A percentile compares a stretch with the other conserved stretches of the same genome.
phyloP scores from a whole-genome alignment of 2,797 vertebrate species.

The Gadopsis marmoratus region DNA sequence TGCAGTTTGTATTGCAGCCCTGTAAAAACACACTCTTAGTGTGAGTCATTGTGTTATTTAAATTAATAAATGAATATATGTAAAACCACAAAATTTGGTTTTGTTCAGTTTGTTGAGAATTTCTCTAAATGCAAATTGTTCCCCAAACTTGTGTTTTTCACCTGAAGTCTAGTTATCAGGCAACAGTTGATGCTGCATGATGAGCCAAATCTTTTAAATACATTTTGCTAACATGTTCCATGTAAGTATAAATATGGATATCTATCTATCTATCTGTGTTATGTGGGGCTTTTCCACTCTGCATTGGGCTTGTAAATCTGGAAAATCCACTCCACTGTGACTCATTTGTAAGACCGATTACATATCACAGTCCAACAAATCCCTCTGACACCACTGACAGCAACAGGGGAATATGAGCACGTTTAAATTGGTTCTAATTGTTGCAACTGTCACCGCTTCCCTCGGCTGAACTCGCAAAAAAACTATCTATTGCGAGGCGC shows the following conservation, averaged over 20 bases:
- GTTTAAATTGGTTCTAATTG: conserved; percentile 21
- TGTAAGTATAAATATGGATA: neutral
- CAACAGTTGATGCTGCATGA: too few relatives aligned
- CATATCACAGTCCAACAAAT: conserved; percentile 17
- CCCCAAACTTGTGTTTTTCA: neutral
- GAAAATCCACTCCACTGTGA: conserved; percentile 10
- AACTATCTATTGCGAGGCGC: conserved; percentile 18
- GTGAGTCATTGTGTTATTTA: neutral
- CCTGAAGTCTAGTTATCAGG: neutral
- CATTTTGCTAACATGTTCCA: neutral
- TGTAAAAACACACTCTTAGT: neutral
- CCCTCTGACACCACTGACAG: neutral
- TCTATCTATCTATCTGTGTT: conserved; percentile 42
- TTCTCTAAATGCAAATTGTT: neutral
- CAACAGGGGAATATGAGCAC: conserved; percentile 15
- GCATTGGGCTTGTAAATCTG: conserved; percentile 8
- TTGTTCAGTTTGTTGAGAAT: neutral
- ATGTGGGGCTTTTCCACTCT: conserved; percentile 5
- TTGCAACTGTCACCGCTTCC: conserved; percentile 17
- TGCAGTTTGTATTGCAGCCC: neutral
- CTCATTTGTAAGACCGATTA: conserved; percentile 42
- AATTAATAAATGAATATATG: neutral
- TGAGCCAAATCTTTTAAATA: neutral
- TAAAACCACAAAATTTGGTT: neutral
- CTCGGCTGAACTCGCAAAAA: conserved; percentile 29